Conservation (phyloP, 2,113 vertebrate species). For the Rutilus rutilus region DNA sequence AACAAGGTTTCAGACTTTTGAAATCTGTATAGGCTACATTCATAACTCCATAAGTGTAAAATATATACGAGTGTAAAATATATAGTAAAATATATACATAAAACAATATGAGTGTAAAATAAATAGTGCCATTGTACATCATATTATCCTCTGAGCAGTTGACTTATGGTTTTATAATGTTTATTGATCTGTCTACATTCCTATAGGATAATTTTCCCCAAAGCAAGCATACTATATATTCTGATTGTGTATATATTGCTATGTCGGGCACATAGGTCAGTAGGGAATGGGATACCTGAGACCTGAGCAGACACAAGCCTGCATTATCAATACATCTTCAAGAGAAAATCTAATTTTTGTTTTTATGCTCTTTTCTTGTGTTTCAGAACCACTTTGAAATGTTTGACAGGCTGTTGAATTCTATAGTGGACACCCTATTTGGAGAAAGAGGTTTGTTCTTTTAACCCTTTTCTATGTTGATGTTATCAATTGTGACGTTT, state of each 20-base stretch:
- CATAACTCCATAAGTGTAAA: too few species aligned
- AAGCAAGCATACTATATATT: slow-evolving; percentile 8
- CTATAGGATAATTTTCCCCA: slow-evolving; percentile 14
- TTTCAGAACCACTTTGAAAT: slow-evolving; percentile 47
- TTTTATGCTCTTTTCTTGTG: slow-evolving; percentile 19
- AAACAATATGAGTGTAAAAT: too few species aligned
- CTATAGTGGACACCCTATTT: slow-evolving; percentile 54
- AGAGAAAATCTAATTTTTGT: not conserved
- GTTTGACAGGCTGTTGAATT: slow-evolving; percentile 49
- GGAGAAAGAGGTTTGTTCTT: slow-evolving; percentile 56
- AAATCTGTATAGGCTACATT: not conserved
- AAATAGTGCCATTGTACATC: not conserved
- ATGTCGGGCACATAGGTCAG: not conserved
- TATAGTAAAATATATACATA: too few species aligned
- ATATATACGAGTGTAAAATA: too few species aligned
- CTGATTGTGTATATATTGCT: slow-evolving; percentile 27
- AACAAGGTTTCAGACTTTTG: not conserved
- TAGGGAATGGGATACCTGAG: not conserved
- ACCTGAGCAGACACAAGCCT: not conserved
- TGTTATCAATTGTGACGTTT: not conserved
- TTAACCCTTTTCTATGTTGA: not conserved
- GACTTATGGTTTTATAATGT: not conserved
- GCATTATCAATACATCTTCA: not conserved
- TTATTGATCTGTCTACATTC: not conserved
- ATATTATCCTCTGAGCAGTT: not conserved